Conservation (phyloP, 1,140 invertebrate species). For the Sesamia nonagrioides region DNA sequence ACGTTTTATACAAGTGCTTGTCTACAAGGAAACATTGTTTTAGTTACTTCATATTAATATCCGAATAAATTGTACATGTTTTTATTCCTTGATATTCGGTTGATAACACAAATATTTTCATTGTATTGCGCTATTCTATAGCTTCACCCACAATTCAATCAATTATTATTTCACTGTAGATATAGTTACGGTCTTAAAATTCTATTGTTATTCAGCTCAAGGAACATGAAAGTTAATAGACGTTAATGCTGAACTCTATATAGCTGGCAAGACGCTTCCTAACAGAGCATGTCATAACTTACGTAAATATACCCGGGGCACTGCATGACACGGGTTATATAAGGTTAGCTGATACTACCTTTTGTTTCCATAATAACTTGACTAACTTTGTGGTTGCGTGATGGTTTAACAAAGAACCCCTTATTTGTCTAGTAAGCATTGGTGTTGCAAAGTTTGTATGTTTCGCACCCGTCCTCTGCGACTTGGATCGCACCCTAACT, state of each 20-base stretch:
- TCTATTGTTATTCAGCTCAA: neutral
- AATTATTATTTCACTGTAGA: too few relatives aligned
- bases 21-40: conserved; percentile 57
- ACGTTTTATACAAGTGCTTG: too few relatives aligned
- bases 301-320: conserved; percentile 38
- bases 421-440: conserved; percentile 61
- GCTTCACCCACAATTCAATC: neutral
- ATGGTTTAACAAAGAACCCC: conserved; percentile 56
- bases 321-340: conserved; percentile 39
- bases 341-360: conserved; percentile 56
- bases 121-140: conserved; percentile 14
- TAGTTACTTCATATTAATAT: conserved; percentile 62
- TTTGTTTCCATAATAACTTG: conserved; percentile 54
- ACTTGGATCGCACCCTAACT: conserved; percentile 43
- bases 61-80: conserved; percentile 50
- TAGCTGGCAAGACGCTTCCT: neutral
- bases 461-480: conserved; percentile 49
- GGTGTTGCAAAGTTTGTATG: conserved; percentile 50
- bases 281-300: conserved; percentile 32
- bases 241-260: neutral
- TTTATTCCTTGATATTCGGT: conserved; percentile 29
- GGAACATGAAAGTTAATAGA: neutral
- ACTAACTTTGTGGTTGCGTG: conserved; percentile 64
- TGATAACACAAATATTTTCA: conserved; percentile 11
- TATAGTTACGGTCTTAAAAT: too few relatives aligned